phyloP scores from a whole-genome alignment of 2,797 vertebrate genomes.

The Tragelaphus oryx region DNA sequence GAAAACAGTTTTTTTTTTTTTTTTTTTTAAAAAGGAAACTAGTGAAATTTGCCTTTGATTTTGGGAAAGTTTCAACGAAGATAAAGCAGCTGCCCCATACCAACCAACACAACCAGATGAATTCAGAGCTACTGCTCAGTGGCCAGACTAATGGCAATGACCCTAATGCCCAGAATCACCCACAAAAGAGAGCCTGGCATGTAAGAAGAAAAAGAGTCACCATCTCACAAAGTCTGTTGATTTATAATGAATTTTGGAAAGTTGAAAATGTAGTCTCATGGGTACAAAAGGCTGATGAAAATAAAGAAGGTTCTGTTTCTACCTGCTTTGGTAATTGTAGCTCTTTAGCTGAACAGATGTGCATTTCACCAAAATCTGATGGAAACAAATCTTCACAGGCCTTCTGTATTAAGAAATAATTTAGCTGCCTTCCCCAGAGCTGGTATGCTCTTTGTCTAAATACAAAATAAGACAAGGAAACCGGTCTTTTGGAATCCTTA shows the following conservation, averaged over 20 bases:
- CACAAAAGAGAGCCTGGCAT: background rate
- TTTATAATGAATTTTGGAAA: background rate
- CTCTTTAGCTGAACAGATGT: constrained; percentile 57
- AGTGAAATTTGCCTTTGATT: background rate
- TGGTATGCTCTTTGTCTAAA: constrained; percentile 39
- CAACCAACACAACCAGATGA: background rate
- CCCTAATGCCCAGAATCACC: background rate
- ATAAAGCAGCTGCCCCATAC: background rate
- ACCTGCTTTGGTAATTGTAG: constrained; percentile 24
- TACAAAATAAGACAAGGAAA: constrained; percentile 67
- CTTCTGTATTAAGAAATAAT: constrained; percentile 68
- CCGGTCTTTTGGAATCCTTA: constrained; percentile 61
- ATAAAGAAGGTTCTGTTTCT: constrained; percentile 17
- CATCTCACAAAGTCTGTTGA: background rate
- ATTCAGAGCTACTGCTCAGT: background rate
- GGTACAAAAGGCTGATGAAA: constrained; percentile 32
- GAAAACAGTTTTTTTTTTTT: background rate
- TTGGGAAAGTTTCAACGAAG: background rate
- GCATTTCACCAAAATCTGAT: constrained; percentile 66
- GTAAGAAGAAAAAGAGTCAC: background rate
- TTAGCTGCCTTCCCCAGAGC: constrained; percentile 60
- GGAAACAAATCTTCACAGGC: constrained; percentile 66
- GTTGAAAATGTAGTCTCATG: background rate
- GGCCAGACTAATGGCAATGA: background rate
- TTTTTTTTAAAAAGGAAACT: background rate